These are phyloP conservation scores for Dysmachus trigonus DNA, from an alignment of 2,888 invertebrate genomes.

Conservation along the genomic window DNA sequence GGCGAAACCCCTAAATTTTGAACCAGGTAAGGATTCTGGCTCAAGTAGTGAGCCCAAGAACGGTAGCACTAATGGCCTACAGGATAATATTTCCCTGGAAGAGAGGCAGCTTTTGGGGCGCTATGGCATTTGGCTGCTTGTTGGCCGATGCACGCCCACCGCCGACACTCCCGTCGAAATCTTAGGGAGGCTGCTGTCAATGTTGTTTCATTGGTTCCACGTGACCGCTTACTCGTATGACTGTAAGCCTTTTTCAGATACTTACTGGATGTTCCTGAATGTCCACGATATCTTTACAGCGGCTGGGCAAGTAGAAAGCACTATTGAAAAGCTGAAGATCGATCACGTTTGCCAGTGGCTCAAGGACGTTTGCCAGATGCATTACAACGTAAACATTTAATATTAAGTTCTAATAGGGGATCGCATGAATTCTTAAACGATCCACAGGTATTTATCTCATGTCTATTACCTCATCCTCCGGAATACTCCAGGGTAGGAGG, in stretches of 20 bases:
- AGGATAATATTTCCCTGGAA: slow-evolving; percentile 80
- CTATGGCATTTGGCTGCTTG: slow-evolving; percentile 97
- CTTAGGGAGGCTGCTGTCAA: slow-evolving; percentile 90
- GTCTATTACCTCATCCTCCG: slow-evolving; percentile 94
- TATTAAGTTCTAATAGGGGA: background rate
- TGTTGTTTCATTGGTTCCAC: slow-evolving; percentile 99
- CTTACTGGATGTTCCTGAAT: background rate
- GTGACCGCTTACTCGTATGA: slow-evolving; percentile 96
- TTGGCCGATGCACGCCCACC: slow-evolving; percentile 87
- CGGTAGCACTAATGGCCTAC: slow-evolving; percentile 60
- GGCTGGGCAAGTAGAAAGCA: slow-evolving; percentile 80
- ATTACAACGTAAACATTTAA: slow-evolving; percentile 72
- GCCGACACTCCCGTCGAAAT: slow-evolving; percentile 80
- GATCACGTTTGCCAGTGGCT: slow-evolving; percentile 95
- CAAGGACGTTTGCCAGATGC: slow-evolving; percentile 79
- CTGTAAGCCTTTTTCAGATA: slow-evolving; percentile 67
- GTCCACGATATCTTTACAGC: slow-evolving; percentile 51
- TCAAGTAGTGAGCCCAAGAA: slow-evolving; percentile 62
- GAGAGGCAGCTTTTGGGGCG: slow-evolving; percentile 90
- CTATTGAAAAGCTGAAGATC: slow-evolving; percentile 89
- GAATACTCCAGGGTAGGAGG: slow-evolving; percentile 96
- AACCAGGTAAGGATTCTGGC: slow-evolving; percentile 66
- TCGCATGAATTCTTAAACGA: background rate
- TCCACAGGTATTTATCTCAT: slow-evolving; percentile 78
- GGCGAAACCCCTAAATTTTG: slow-evolving; percentile 82